Base-by-base conservation (phyloP, 2,113 vertebrate genomes). In the Puma concolor region DNA sequence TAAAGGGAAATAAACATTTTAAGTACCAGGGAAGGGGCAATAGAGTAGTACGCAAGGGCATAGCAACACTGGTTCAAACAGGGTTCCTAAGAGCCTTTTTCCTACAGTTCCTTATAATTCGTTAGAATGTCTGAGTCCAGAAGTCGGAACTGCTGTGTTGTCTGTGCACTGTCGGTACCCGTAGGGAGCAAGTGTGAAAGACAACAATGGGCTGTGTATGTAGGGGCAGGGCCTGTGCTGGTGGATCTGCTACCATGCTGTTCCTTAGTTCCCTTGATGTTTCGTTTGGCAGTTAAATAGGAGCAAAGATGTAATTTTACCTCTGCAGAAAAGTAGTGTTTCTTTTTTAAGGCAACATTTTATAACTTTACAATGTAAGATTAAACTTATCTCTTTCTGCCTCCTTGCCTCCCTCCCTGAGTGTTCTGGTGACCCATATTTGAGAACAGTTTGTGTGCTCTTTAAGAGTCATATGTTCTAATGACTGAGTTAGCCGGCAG, bases 301-400 rank as follows among this genome's bases (percentile, higher is more conserved):
- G 19, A 82, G 81, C 77, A 71, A 88, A 17, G 15, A 50, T 54
- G 10, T 36, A 33, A 36, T 88, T 94, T 96, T 79, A 87, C 79
- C 57, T 72, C 29, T 66, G 66, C 29, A 19, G 48, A 76, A 50
- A 84, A 76, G n/a, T n/a, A 36, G 5, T 74, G 21, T 60, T 93
- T 79, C 23, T 76, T 67, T 88, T 89, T 82, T 87, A 84, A 94
- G 66, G 27, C 54, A 87, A 31, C n/a, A 63, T 67, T 92, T 88
- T 64, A 1, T 85, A 79, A 57, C 38, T 38, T 74, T 94, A 36
- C 48, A 33, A 9, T 83, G 27, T 80, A 29, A 60, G 5, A 54
- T 83, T 74, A 72, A 79, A 86, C 4, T 54, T 80, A 8, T 31
- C 21, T 72, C 77, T 50, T 3, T 50, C 41, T 80, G 41, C 13